These are phyloP conservation scores for Halocynthia roretzi DNA, from an alignment of 23 tunicate species.

Conservation along the genomic window DNA sequence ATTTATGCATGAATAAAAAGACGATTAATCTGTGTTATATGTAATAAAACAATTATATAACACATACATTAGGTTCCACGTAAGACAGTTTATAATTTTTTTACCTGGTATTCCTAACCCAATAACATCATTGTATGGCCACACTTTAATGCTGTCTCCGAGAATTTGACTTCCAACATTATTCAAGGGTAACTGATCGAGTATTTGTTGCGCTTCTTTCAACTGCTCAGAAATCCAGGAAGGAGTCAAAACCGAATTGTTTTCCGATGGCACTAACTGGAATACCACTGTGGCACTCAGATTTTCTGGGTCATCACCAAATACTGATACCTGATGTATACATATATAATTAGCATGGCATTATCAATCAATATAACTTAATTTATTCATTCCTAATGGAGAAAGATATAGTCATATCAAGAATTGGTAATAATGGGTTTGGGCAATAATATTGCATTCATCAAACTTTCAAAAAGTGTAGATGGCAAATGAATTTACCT, in stretches of 20 bases:
- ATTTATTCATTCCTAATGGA: too few relatives aligned
- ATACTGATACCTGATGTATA: too few relatives aligned
- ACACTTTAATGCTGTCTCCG: conserved; percentile 18
- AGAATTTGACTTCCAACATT: conserved; percentile 2
- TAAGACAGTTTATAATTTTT: not conserved
- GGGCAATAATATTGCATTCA: not conserved
- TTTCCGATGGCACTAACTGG: not conserved
- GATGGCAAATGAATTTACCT: conserved; percentile 2
- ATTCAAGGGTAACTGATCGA: not conserved
- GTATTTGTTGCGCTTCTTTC: conserved; percentile 6
- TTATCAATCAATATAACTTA: too few relatives aligned
- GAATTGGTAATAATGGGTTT: not conserved
- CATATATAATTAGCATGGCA: too few relatives aligned
- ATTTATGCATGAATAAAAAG: too few relatives aligned
- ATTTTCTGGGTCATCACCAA: not conserved
- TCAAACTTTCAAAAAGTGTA: not conserved
- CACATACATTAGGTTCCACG: not conserved
- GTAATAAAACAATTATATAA: not conserved
- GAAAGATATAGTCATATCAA: too few relatives aligned
- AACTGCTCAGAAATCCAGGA: not conserved
- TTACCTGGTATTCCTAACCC: conserved; percentile 63
- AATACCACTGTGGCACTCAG: conserved; percentile 9
- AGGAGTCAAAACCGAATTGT: conserved; percentile 4
- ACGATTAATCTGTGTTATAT: not conserved
- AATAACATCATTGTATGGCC: conserved; percentile 36